Conservation (phyloP, 2,888 invertebrate species). For the Rapana venosa region DNA sequence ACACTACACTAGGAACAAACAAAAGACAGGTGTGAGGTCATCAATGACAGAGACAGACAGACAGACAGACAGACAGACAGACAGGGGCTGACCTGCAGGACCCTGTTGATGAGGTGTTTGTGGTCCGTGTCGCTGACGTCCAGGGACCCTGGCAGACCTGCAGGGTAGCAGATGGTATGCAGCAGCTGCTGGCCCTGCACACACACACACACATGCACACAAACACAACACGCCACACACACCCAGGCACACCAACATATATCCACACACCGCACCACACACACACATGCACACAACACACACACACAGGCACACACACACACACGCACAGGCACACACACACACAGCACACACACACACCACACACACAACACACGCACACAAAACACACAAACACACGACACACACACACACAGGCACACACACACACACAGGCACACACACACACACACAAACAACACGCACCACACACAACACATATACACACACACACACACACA, state of each 20-base stretch:
- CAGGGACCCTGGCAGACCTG: constrained; percentile 66
- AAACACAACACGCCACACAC: background rate
- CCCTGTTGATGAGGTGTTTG: constrained; percentile 86
- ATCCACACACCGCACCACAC: too few relatives aligned
- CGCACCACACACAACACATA: too few relatives aligned
- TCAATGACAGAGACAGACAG: too few relatives aligned
- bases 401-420: too few relatives aligned
- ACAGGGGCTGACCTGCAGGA: constrained; percentile 28
- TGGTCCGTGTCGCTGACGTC: constrained; percentile 84
- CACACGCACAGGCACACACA: background rate
- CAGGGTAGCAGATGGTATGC: constrained; percentile 87
- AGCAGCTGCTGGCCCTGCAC: constrained; percentile 90
- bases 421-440: too few relatives aligned
- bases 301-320: background rate
- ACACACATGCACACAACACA: background rate
- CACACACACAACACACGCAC: background rate
- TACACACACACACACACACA: too few relatives aligned
- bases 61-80: too few relatives aligned
- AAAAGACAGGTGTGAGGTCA: too few relatives aligned
- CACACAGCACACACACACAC: too few relatives aligned
- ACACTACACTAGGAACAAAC: too few relatives aligned
- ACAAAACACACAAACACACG: background rate
- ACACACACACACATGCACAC: background rate
- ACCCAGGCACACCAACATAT: background rate
- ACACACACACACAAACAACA: too few relatives aligned